Conservation (phyloP, 1,140 invertebrate species). For the Carcinoscorpius rotundicauda region DNA sequence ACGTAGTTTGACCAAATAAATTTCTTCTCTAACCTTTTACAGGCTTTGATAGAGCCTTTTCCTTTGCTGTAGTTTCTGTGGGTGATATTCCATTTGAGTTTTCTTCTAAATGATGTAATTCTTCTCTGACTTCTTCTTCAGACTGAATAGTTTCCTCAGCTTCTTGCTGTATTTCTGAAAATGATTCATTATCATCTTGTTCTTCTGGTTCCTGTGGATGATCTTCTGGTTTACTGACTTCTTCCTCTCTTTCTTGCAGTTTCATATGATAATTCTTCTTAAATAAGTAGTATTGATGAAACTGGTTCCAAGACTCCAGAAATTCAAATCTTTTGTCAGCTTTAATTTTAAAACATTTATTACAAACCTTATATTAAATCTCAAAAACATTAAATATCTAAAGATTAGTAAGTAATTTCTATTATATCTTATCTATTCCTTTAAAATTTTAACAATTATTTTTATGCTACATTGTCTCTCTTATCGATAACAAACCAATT, state of each 20-base stretch:
- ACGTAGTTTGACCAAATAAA: no score
- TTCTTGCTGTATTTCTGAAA: no score
- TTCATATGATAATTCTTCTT: conserved; percentile 19
- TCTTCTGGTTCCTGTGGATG: no score
- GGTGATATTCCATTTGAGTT: neutral
- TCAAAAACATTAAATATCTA: neutral
- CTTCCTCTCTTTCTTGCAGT: neutral
- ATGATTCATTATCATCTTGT: no score
- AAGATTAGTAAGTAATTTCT: neutral
- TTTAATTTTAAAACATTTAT: no score
- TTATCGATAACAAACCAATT: neutral
- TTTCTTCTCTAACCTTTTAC: no score
- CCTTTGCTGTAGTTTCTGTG: no score
- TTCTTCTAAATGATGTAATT: conserved; percentile 13
- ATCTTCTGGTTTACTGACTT: no score
- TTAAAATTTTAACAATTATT: neutral
- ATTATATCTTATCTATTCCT: neutral
- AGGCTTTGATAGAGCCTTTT: no score
- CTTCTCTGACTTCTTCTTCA: neutral
- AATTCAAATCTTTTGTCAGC: conserved; percentile 57
- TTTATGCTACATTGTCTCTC: neutral
- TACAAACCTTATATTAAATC: no score
- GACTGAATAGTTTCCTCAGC: no score
- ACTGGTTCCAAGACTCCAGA: conserved; percentile 54
- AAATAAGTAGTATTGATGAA: conserved; percentile 55